Base-by-base conservation (phyloP, 1,140 invertebrate species). In the Drosophila dunni region DNA sequence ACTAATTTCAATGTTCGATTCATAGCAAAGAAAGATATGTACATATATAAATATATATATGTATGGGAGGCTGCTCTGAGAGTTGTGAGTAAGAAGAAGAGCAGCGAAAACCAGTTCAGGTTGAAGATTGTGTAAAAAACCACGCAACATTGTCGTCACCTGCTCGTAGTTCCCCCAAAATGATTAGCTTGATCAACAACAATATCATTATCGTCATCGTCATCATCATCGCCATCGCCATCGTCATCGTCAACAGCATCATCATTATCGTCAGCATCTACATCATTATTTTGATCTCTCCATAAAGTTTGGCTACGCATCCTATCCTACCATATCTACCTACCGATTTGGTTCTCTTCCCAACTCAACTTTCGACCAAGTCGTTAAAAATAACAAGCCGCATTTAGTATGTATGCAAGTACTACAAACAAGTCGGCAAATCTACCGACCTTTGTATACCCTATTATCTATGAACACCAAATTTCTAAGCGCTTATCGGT, bases 61-160 rank as follows among this genome's bases (percentile, higher is more conserved):
- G 24, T 29, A 29, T 20, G 24, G 0, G 24, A 29, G 24, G 1
- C 1, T 5, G 24, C 24, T 4, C 3, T 1, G 3, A 45, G 33
- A 15, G 46, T 45, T 24, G n/a, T 51, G 65, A 34, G 45, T 44
- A 44, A 17, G 42, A 34, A 53, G 46, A 44, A 17, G 42, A n/a
- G 42, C 4, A n/a, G 11, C n/a, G 3, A 24, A 79, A 78, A 65
- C 80, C 72, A 51, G 38, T 57, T 44, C 11, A 40, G 34, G 36
- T 45, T 63, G 38, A 9, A 40, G 34, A 40, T 45, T 63, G 40
- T 51, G 51, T 57, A 85, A 73, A 54, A 38, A 66, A 72, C 74
- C 69, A 72, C 70, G 56, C 70, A 60, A 61, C 70, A 54, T 68
- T 61, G 64, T 60, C 70, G 70, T 73, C 70, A 73, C 56, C 64